Percentiles rank a stretch among this genome's conserved stretches.
Evolutionary conservation across 2,113 vertebrate species (phyloP).

Genomic region (Piaya cayana): DNA sequence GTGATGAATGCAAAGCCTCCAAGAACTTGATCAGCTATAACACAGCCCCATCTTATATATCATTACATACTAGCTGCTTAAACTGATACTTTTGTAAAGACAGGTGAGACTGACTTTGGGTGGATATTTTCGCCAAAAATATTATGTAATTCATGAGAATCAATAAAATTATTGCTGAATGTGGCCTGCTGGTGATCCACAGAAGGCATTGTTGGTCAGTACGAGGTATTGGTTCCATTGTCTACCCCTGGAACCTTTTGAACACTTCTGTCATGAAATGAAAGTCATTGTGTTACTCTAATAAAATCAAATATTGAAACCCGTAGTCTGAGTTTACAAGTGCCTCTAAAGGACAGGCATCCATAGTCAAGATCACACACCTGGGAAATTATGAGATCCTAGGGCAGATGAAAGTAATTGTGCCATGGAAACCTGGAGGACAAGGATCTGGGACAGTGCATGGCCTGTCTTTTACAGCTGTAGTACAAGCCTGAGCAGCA

Average conservation of each 20-base stretch:
- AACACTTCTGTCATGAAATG: neutral
- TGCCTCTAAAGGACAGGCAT: neutral
- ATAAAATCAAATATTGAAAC: neutral
- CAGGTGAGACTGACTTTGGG: neutral
- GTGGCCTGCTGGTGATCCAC: neutral
- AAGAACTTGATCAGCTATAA: neutral
- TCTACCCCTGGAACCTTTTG: neutral
- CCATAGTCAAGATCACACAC: neutral
- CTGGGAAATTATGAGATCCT: neutral
- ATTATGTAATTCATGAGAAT: neutral
- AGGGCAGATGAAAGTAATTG: neutral
- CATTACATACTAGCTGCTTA: neutral
- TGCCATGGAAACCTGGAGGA: neutral
- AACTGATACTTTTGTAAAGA: neutral
- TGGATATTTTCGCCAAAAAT: neutral
- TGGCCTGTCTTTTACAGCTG: neutral
- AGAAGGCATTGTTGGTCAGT: neutral
- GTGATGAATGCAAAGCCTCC: neutral
- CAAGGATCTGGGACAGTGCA: neutral
- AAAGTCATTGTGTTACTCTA: neutral
- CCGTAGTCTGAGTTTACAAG: neutral
- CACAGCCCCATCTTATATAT: rapidly evolving
- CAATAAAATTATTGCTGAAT: neutral
- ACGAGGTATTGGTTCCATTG: neutral
- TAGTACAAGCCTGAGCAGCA: too few relatives aligned